phyloP scores from a whole-genome alignment of 2,888 invertebrate genomes.

The Drosophila pseudotakahashii region DNA sequence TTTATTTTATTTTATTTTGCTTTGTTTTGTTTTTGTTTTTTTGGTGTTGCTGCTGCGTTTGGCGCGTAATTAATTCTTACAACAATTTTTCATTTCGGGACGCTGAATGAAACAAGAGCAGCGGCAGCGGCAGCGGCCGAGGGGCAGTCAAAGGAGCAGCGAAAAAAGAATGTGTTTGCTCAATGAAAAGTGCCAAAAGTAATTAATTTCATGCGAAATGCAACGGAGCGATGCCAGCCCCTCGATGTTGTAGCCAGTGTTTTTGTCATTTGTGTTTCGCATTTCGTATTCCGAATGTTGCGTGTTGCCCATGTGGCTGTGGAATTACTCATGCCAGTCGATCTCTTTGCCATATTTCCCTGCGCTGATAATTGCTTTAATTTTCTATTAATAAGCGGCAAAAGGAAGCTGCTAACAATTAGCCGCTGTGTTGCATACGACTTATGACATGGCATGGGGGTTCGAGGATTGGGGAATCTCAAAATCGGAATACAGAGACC shows the following conservation, averaged over 20 bases:
- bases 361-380: conserved; percentile 80
- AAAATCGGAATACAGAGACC: conserved; percentile 10
- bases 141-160: conserved; percentile 5
- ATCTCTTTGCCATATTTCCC: conserved; percentile 70
- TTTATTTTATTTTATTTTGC: background rate
- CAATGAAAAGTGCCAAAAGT: conserved; percentile 81
- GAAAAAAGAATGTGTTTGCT: conserved; percentile 72
- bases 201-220: conserved; percentile 81
- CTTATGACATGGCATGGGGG: conserved; percentile 73
- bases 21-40: conserved; percentile 2
- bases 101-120: conserved; percentile 66
- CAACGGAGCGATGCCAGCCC: conserved; percentile 67
- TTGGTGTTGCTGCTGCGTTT: conserved; percentile 58
- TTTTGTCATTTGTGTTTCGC: conserved; percentile 67
- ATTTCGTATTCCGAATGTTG: conserved; percentile 18
- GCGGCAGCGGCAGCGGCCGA: conserved; percentile 37
- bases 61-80: conserved; percentile 79
- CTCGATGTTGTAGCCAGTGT: conserved; percentile 30
- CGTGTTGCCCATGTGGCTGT: conserved; percentile 68
- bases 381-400: conserved; percentile 79
- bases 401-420: conserved; percentile 78
- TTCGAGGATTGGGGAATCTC: conserved; percentile 11
- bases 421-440: conserved; percentile 80
- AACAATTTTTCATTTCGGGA: conserved; percentile 77
- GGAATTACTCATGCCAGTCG: conserved; percentile 77